Evolutionary conservation across 1,140 invertebrate genomes (phyloP).

Genomic region (Rhopalosiphum maidis): DNA sequence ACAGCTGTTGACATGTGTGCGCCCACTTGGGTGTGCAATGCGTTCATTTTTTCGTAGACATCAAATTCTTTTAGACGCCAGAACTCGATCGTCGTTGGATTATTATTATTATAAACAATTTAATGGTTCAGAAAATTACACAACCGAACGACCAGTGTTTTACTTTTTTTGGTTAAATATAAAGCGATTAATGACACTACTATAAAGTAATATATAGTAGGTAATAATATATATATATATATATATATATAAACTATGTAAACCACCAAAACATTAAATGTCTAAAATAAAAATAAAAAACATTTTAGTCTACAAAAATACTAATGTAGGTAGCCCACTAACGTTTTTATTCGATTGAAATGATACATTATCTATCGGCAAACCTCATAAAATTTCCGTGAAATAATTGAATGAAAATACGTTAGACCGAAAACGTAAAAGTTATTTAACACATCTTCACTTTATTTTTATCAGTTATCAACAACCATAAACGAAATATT

Average conservation of each 20-base stretch:
- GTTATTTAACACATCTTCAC: not conserved
- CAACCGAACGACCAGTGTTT: not conserved
- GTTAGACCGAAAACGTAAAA: not conserved
- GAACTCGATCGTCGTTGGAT: not conserved
- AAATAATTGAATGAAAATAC: not conserved
- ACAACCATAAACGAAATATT: not conserved
- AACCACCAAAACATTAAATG: not conserved
- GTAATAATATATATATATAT: not conserved
- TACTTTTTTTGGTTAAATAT: not conserved
- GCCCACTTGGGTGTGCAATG: conserved; percentile 35
- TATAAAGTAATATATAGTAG: not conserved
- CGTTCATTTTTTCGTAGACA: conserved; percentile 33
- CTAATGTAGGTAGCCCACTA: not conserved
- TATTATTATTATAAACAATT: conserved; percentile 8
- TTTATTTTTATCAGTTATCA: conserved; percentile 6
- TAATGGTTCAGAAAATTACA: conserved; percentile 8
- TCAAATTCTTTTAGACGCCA: conserved; percentile 37
- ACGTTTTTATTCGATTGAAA: not conserved
- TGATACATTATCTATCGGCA: not conserved
- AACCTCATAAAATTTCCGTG: not conserved
- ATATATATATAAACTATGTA: not conserved
- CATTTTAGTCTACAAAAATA: not conserved
- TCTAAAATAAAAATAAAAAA: not conserved
- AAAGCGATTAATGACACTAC: not conserved
- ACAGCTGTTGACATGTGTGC: conserved; percentile 51